Base-by-base conservation (phyloP, 2,888 invertebrate genomes). In the Cheilosia vernalis region DNA sequence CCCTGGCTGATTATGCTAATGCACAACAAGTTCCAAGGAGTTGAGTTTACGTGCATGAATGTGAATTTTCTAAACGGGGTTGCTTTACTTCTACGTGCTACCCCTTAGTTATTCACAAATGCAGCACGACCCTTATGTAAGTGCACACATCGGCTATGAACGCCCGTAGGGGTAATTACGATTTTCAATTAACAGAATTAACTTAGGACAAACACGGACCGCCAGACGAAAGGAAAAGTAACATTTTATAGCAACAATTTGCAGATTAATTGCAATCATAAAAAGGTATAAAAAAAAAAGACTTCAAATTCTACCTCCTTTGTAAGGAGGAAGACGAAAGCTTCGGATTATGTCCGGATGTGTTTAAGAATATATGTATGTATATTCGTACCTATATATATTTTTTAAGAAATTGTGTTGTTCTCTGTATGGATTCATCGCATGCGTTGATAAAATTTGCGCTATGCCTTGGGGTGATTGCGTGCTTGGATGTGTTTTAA, bases 161-260 rank as follows among this genome's bases (percentile, higher is more conserved):
- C 83, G 88, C 89, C 90, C 89, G 88, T 87, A 88, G 89, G 89
- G 88, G 88, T 89, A 89, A 90, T 90, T 90, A 90, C 90, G 89
- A 89, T 91, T 90, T 91, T 91, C 90, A 90, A 90, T 90, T 90
- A 90, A 90, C 90, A 88, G 90, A 90, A 90, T 90, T 90, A 90
- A 88, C 87, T 88, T 83, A 47, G 53, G 61, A 51, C 53, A 40
- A 21, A 33, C 42, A 69, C 30, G 30, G 4, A 27, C 27, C 49
- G 19, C 17, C 47, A 69, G 17, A 53, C 44, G 21, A 27, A 55
- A 44, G 67, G 24, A 69, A 63, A 63, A 63, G 63, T 63, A 56
- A 30, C 63, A 70, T 78, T 78, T 78, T 78, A 78, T 63, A 70
- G 69, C 55, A 78, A 70, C 69, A 70, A 78, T 63, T 78, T 78